These are phyloP conservation scores for Scaptodrosophila lebanonensis DNA, from an alignment of 1,140 invertebrate genomes.

Conservation along the genomic window DNA sequence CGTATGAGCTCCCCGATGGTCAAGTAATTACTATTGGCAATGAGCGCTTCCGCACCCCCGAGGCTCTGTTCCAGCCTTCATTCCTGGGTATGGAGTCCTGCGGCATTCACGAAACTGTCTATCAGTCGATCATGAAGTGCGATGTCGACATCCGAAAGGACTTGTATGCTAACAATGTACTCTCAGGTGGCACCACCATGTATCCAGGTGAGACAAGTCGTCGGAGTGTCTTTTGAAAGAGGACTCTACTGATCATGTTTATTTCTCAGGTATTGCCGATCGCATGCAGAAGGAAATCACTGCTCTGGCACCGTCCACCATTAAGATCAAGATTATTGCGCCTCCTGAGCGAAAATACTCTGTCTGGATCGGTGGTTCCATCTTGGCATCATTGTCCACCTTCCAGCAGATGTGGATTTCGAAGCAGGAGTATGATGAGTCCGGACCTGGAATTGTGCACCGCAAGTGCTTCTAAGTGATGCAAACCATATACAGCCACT, in stretches of 20 bases:
- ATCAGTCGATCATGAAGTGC: slow-evolving; percentile 97
- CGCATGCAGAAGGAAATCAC: slow-evolving; percentile 95
- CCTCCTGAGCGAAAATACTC: slow-evolving; percentile 95
- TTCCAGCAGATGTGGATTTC: slow-evolving; percentile 93
- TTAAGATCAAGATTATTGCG: slow-evolving; percentile 97
- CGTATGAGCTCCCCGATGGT: slow-evolving; percentile 91
- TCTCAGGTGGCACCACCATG: slow-evolving; percentile 95
- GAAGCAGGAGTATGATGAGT: slow-evolving; percentile 88
- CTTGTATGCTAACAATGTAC: slow-evolving; percentile 94
- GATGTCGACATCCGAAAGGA: slow-evolving; percentile 94
- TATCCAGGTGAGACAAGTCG: slow-evolving; percentile 84
- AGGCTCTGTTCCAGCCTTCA: slow-evolving; percentile 94
- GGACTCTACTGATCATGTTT: not conserved
- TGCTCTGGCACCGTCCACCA: slow-evolving; percentile 90
- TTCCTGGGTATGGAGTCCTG: slow-evolving; percentile 94
- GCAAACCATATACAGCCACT: not conserved
- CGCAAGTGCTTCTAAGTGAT: slow-evolving; percentile 84
- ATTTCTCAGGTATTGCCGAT: slow-evolving; percentile 85
- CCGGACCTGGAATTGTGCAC: slow-evolving; percentile 83
- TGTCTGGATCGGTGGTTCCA: slow-evolving; percentile 89
- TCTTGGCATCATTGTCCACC: slow-evolving; percentile 88
- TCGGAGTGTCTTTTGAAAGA: not conserved
- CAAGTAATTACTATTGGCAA: slow-evolving; percentile 95
- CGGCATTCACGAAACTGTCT: slow-evolving; percentile 94
- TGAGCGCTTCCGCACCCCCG: slow-evolving; percentile 95